These are phyloP conservation scores for Callocephalon fimbriatum DNA, from an alignment of 2,113 vertebrate genomes.

Conservation along the genomic window DNA sequence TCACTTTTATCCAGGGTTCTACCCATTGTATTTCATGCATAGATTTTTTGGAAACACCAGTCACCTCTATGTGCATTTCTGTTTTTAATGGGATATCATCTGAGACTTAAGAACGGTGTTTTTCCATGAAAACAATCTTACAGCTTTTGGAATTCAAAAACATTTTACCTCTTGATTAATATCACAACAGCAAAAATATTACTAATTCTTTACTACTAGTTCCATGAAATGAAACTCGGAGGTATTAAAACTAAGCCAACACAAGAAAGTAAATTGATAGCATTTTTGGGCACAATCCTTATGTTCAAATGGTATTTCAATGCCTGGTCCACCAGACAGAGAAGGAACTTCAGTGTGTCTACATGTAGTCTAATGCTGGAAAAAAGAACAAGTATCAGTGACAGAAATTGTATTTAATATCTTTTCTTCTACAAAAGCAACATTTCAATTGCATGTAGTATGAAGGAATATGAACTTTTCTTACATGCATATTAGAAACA, in stretches of 20 bases:
- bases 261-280: not conserved
- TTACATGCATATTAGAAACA: not conserved
- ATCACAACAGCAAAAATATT: not conserved
- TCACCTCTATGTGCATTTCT: not conserved
- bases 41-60: not conserved
- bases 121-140: not conserved
- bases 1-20: not conserved
- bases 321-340: not conserved
- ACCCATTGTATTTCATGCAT: not conserved
- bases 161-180: not conserved
- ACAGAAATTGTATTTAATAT: not conserved
- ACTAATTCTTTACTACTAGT: not conserved
- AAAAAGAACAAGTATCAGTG: not conserved
- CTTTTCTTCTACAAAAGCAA: not conserved
- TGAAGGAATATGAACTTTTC: not conserved
- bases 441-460: not conserved
- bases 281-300: not conserved
- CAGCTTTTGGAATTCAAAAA: not conserved
- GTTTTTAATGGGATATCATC: not conserved
- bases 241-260: not conserved
- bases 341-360: not conserved
- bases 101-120: not conserved
- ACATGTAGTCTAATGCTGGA: not conserved
- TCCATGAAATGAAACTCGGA: not conserved
- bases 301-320: not conserved